A percentile compares a stretch with the other conserved stretches of the same genome.
Conservation (phyloP, 2,797 vertebrate genomes). For the Melanotaenia pygmaea region DNA sequence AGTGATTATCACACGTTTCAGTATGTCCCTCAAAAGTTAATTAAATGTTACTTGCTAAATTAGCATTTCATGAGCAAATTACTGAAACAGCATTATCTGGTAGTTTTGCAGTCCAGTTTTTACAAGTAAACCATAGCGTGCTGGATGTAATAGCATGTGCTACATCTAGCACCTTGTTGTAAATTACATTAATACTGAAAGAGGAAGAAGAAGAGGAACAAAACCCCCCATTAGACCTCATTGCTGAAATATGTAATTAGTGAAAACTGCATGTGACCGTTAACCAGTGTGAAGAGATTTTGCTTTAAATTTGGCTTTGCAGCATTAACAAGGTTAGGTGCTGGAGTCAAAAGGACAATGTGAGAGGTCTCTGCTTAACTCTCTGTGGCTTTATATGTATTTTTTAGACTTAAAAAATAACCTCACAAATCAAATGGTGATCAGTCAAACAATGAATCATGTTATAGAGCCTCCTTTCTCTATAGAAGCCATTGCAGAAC, state of each 20-base stretch:
- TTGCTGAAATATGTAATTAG: no score
- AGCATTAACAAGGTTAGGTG: not conserved
- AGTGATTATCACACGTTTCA: no score
- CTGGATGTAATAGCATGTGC: no score
- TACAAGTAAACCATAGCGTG: not conserved
- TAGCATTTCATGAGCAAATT: not conserved
- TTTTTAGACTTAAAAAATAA: not conserved
- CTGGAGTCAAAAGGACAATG: not conserved
- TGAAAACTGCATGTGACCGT: no score
- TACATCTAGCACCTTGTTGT: no score
- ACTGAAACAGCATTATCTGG: not conserved
- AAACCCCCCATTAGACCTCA: no score
- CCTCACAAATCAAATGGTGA: not conserved
- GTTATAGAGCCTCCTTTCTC: no score
- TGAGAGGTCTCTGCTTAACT: not conserved
- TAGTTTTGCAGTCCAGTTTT: not conserved
- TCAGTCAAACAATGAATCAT: no score
- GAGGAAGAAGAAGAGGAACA: no score
- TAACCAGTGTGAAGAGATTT: not conserved
- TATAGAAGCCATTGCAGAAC: no score
- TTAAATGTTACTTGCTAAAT: not conserved
- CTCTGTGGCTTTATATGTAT: not conserved
- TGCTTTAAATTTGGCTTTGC: not conserved
- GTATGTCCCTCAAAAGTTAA: no score
- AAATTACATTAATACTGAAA: no score